Conservation (phyloP, 1,140 invertebrate genomes). For the Tetragonula clypearis region DNA sequence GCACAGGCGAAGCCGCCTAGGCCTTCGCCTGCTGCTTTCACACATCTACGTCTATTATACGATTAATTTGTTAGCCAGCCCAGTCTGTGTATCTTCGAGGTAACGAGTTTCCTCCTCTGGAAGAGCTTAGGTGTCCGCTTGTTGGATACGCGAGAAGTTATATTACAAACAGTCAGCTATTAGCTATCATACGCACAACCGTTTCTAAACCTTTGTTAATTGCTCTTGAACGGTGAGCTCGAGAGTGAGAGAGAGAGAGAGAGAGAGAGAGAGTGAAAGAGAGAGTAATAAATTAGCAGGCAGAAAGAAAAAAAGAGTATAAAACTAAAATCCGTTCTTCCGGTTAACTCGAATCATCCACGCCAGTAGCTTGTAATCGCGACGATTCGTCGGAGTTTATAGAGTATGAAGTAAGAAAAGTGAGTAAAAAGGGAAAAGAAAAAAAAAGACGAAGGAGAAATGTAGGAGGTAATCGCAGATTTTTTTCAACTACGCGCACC, state of each 20-base stretch:
- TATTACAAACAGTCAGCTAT: not conserved
- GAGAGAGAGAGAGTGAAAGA: not conserved
- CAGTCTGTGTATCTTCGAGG: not conserved
- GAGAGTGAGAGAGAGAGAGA: not conserved
- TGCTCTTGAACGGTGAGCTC: not conserved
- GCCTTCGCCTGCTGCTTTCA: constrained; percentile 17
- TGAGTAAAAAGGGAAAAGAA: too few relatives aligned
- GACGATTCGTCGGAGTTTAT: not conserved
- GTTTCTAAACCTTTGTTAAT: not conserved
- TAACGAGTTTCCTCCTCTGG: constrained; percentile 4
- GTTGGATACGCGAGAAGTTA: not conserved
- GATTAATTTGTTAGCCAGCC: not conserved
- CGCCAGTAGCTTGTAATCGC: too few relatives aligned
- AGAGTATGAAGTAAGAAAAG: not conserved
- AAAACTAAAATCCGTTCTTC: not conserved
- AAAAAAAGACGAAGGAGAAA: not conserved
- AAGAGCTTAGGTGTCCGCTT: constrained; percentile 4
- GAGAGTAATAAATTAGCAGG: too few relatives aligned
- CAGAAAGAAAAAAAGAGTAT: not conserved
- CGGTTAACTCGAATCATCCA: not conserved
- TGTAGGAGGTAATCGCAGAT: not conserved
- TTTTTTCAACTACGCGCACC: not conserved
- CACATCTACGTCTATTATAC: not conserved
- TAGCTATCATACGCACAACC: constrained; percentile 37
- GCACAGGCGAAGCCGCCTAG: constrained; percentile 11